Conservation (phyloP, 1,140 invertebrate species). For the Diachasmimorpha longicaudata region DNA sequence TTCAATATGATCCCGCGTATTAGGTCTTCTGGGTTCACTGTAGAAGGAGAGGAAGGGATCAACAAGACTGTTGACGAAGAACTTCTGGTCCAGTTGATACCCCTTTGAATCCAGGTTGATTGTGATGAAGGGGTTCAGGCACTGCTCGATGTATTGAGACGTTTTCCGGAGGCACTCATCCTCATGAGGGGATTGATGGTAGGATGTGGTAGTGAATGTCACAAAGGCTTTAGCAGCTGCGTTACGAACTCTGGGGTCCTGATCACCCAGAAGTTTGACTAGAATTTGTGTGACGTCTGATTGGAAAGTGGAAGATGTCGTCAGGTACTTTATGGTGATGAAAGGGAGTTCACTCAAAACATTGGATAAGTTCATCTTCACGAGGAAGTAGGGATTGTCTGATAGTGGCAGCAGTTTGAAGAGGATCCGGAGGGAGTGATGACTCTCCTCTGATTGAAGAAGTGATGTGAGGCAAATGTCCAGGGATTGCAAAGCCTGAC, state of each 20-base stretch:
- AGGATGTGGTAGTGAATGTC: constrained; percentile 66
- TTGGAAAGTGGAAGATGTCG: constrained; percentile 63
- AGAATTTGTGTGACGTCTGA: constrained; percentile 70
- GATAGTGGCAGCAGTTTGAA: constrained; percentile 69
- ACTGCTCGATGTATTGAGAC: constrained; percentile 50
- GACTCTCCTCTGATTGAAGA: constrained; percentile 67
- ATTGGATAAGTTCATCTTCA: constrained; percentile 78
- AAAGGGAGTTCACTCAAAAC: constrained; percentile 69
- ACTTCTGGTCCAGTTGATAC: constrained; percentile 43
- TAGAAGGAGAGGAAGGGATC: constrained; percentile 43
- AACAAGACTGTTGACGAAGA: constrained; percentile 42
- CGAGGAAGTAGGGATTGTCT: constrained; percentile 84
- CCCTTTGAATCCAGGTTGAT: constrained; percentile 56
- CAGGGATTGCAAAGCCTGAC: constrained; percentile 69
- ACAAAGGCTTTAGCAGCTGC: constrained; percentile 73
- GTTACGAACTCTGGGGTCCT: constrained; percentile 78
- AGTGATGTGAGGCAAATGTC: constrained; percentile 68
- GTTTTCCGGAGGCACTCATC: constrained; percentile 59
- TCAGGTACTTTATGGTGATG: constrained; percentile 61
- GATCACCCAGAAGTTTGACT: constrained; percentile 72
- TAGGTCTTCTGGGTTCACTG: constrained; percentile 26
- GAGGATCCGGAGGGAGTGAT: constrained; percentile 64
- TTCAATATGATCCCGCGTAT: constrained; percentile 33
- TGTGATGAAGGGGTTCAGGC: constrained; percentile 43
- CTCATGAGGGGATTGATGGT: constrained; percentile 55